phyloP scores from a whole-genome alignment of 2,797 vertebrate species.

The Intellagama lesueurii region DNA sequence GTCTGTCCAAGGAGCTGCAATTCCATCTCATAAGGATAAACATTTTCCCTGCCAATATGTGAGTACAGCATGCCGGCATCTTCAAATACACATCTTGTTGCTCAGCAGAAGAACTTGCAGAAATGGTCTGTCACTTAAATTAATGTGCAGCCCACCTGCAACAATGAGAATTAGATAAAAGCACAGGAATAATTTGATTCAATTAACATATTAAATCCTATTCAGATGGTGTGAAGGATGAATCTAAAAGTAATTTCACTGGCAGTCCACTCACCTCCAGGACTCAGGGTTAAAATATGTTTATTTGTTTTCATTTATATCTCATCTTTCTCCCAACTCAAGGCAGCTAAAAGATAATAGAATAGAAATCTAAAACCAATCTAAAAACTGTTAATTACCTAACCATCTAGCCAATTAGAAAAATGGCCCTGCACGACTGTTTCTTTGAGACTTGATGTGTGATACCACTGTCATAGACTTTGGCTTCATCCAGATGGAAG shows the following conservation, averaged over 20 bases:
- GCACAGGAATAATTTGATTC: constrained; percentile 35
- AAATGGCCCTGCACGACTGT: too few relatives aligned
- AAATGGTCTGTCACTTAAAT: constrained; percentile 57
- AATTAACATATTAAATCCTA: constrained; percentile 49
- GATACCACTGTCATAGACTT: too few relatives aligned
- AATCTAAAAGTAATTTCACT: constrained; percentile 3
- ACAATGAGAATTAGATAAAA: constrained; percentile 34
- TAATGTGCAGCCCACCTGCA: constrained; percentile 25
- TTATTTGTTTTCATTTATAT: too few relatives aligned
- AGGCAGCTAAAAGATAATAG: neutral
- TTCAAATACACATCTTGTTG: constrained; percentile 62
- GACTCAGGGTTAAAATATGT: neutral
- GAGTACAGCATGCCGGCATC: constrained; percentile 75
- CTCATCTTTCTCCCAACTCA: too few relatives aligned
- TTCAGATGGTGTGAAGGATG: constrained; percentile 38
- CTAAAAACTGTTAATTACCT: too few relatives aligned
- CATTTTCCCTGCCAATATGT: constrained; percentile 85
- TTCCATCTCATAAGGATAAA: constrained; percentile 91
- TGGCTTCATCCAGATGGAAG: too few relatives aligned
- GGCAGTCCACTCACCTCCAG: neutral
- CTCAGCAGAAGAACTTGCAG: constrained; percentile 53
- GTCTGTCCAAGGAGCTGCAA: constrained; percentile 90
- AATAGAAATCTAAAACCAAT: neutral
- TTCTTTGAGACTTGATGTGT: too few relatives aligned
- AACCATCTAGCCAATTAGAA: too few relatives aligned